Conservation (phyloP, 2,797 vertebrate species). For the Bradypodion pumilum region DNA sequence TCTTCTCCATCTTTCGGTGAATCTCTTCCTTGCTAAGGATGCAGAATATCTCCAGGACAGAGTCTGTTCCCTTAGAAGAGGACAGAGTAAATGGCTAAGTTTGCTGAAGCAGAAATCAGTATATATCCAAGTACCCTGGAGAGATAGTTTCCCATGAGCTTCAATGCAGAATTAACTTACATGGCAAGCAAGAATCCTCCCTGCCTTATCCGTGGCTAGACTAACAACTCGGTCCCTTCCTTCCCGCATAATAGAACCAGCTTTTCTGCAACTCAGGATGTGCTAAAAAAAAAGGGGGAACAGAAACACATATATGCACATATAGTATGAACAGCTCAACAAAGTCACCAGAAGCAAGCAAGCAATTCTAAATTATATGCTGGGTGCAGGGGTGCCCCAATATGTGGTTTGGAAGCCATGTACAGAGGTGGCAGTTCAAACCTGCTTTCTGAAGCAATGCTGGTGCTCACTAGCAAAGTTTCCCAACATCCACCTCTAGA, state of each 20-base stretch:
- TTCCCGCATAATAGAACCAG: constrained; percentile 90
- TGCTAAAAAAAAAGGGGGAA: constrained; percentile 72
- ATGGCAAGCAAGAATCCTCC: constrained; percentile 88
- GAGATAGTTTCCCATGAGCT: background rate
- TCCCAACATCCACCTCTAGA: background rate
- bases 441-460: background rate
- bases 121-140: background rate
- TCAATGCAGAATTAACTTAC: constrained; percentile 77
- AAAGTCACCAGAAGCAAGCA: background rate
- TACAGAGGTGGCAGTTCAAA: background rate
- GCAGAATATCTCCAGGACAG: constrained; percentile 87
- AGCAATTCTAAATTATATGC: background rate
- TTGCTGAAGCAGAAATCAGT: background rate
- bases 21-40: constrained; percentile 87
- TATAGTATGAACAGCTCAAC: constrained; percentile 6
- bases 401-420: no score
- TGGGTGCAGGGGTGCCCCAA: background rate
- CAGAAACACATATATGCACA: constrained; percentile 6
- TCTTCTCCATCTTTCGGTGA: constrained; percentile 86
- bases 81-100: constrained; percentile 13
- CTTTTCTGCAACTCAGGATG: constrained; percentile 86
- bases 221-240: constrained; percentile 89
- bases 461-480: background rate
- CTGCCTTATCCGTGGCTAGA: constrained; percentile 80
- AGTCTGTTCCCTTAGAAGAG: constrained; percentile 83